Evolutionary conservation across 2,888 invertebrate genomes (phyloP).

Genomic region (Sturmia bella): DNA sequence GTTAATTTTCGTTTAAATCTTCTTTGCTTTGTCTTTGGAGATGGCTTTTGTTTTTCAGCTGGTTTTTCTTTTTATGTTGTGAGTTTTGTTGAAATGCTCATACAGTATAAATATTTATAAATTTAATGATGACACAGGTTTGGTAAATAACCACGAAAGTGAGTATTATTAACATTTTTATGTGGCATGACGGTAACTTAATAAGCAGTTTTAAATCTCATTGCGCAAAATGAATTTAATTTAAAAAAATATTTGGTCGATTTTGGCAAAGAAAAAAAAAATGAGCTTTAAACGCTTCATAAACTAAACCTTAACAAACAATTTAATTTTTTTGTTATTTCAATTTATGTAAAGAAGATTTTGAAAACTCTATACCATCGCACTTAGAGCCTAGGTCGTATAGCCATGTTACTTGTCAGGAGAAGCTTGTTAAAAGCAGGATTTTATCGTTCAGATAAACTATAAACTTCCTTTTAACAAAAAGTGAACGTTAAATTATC

Average conservation of each 20-base stretch:
- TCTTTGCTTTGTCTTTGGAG: slow-evolving; percentile 10
- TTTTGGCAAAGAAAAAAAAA: too few species aligned
- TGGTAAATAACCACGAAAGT: slow-evolving; percentile 23
- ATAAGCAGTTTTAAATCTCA: slow-evolving; percentile 44
- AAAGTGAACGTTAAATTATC: too few species aligned
- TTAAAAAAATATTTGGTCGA: not conserved
- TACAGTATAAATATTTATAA: not conserved
- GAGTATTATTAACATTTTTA: slow-evolving; percentile 56
- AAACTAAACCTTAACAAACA: too few species aligned
- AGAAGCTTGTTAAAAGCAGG: too few species aligned
- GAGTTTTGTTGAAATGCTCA: not conserved
- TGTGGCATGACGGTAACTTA: slow-evolving; percentile 52
- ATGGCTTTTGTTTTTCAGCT: slow-evolving; percentile 19
- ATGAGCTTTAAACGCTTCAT: too few species aligned
- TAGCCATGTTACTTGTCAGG: too few species aligned
- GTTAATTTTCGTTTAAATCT: slow-evolving; percentile 20
- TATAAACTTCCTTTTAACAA: too few species aligned
- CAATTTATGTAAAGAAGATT: too few species aligned
- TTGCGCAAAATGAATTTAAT: slow-evolving; percentile 37
- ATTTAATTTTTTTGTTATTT: too few species aligned
- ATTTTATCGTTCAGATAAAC: too few species aligned
- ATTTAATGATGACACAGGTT: slow-evolving; percentile 24
- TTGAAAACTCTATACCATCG: too few species aligned
- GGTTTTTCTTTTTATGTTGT: not conserved
- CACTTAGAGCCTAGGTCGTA: too few species aligned